Evolutionary conservation across 2,888 invertebrate species (phyloP), one percentile per base, ranked within the genome.

Genomic region (Stenurella melanura): DNA sequence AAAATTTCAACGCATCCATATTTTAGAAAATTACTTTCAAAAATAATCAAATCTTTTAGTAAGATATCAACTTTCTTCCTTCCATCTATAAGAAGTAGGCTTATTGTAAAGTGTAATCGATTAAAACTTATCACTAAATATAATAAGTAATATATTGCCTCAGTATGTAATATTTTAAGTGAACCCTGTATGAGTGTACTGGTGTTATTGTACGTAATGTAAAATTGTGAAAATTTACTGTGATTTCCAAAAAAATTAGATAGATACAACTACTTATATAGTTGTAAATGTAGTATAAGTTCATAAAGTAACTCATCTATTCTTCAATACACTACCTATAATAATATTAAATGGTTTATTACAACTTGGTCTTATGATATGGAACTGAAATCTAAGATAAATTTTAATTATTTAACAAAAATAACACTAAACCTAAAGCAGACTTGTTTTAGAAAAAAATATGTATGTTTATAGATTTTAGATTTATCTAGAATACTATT

Each of bases 191-290:
- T 80, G 78, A 75, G 74, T 80, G 68, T 77, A 81, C 76, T 76
- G 76, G 80, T 78, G 71, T 70, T 54, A 61, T 18, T 81, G 79
- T 79, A 78, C 73, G 78, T 82, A 71, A 78, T 79, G 77, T 80
- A 75, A 80, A 83, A 73, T 57, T 83, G 81, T 83, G 79, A 81
- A 76, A 80, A 34, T 81, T 83, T 80, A 83, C 85, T 85, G 85
- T 85, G 85, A 85, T 85, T 85, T 82, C 83, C 82, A 81, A 78
- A 79, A 69, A 73, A 74, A 66, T 54, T 77, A 79, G 75, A 66
- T 78, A 76, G 60, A 76, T 76, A 61, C 61, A 74, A 72, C 61
- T 69, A 74, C 70, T 38, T 69, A n/a, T n/a, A n/a, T n/a, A 30
- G 42, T 67, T 73, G 60, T 73, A 50, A 70, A 73, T 69, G 64